These are phyloP conservation scores for Taphrorychus bicolor DNA, from an alignment of 2,888 invertebrate species.

Conservation along the genomic window DNA sequence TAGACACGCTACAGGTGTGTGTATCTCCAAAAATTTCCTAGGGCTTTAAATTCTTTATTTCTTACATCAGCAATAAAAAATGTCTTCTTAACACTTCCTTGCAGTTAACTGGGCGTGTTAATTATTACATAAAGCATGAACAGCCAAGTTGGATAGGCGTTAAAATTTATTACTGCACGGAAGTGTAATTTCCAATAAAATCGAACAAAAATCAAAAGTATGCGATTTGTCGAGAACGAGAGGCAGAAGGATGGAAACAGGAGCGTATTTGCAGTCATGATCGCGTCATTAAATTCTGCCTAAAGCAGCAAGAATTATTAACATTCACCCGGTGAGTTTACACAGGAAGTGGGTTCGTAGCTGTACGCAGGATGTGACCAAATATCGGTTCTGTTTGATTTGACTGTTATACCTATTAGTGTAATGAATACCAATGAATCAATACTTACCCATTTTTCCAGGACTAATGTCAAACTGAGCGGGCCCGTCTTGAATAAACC, in stretches of 20 bases:
- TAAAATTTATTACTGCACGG: neutral
- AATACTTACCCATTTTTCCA: constrained; percentile 84
- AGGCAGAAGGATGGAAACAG: neutral
- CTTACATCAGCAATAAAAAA: constrained; percentile 14
- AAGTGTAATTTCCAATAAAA: neutral
- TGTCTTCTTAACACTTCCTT: neutral
- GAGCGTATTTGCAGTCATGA: neutral
- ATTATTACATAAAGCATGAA: neutral
- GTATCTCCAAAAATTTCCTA: neutral
- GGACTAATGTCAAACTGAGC: constrained; percentile 84
- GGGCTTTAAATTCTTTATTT: neutral
- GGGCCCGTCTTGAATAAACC: constrained; percentile 80
- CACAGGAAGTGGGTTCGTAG: constrained; percentile 16
- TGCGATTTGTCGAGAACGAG: neutral
- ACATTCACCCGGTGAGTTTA: neutral
- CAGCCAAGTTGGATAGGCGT: neutral
- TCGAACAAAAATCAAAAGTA: neutral
- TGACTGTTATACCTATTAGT: too few relatives aligned
- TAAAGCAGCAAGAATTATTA: neutral
- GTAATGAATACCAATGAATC: too few relatives aligned
- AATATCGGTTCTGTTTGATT: constrained; percentile 14
- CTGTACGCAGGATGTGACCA: constrained; percentile 26
- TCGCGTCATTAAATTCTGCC: too few relatives aligned
- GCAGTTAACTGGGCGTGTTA: neutral
- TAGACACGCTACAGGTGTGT: too few relatives aligned